These are phyloP conservation scores for Okapia johnstoni DNA, from an alignment of 2,113 vertebrate genomes.

Conservation along the genomic window DNA sequence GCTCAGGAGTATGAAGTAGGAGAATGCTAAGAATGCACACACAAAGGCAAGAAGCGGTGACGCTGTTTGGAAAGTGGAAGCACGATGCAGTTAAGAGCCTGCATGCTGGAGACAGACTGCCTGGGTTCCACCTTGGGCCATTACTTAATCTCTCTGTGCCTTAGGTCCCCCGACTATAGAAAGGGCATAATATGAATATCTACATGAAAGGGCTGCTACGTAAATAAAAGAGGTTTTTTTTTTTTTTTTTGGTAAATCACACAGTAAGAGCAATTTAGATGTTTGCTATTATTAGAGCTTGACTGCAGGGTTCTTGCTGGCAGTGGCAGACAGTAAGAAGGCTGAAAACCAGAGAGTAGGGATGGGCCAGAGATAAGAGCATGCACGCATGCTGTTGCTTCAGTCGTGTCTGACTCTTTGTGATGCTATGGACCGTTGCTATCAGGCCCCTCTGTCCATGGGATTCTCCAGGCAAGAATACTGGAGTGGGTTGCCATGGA, in stretches of 20 bases:
- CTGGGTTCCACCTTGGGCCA: neutral
- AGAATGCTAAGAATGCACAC: neutral
- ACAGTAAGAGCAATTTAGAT: neutral
- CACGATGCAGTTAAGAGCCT: neutral
- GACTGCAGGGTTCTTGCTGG: neutral
- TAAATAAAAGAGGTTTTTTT: neutral
- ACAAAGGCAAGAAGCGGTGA: too few relatives aligned
- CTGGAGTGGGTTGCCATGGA: neutral
- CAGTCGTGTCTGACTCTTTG: neutral
- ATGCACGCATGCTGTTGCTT: neutral
- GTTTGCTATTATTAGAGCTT: neutral
- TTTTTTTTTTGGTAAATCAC: neutral
- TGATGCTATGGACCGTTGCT: neutral
- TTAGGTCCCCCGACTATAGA: neutral
- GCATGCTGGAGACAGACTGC: neutral
- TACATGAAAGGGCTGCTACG: neutral
- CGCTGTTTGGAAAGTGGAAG: neutral
- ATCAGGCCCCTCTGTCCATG: neutral
- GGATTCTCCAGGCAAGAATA: neutral
- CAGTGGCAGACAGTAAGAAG: neutral
- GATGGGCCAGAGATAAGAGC: neutral
- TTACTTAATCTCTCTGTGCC: neutral
- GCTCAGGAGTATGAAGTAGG: neutral
- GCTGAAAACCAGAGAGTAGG: neutral
- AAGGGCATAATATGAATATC: neutral